Conservation (phyloP, 2,888 invertebrate genomes). For the Archaeoteleia sp. region DNA sequence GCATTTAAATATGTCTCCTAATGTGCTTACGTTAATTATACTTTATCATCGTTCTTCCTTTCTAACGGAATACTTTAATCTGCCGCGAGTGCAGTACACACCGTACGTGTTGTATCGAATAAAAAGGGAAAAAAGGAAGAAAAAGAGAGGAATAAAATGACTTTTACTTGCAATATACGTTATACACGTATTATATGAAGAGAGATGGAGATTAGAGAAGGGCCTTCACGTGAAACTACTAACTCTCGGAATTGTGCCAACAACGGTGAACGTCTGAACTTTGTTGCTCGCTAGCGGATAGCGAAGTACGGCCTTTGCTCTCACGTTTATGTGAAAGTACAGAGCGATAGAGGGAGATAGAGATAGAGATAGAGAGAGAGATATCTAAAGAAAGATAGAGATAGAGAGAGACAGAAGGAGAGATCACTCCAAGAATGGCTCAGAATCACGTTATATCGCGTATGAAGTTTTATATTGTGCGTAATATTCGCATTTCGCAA, state of each 20-base stretch:
- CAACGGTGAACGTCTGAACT: slow-evolving; percentile 56
- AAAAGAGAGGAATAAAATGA: slow-evolving; percentile 37
- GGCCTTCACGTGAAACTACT: slow-evolving; percentile 54
- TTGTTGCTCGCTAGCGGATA: slow-evolving; percentile 53
- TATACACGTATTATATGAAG: slow-evolving; percentile 45
- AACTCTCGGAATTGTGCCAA: slow-evolving; percentile 55
- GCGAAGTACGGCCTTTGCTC: slow-evolving; percentile 54
- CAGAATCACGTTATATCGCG: slow-evolving; percentile 45
- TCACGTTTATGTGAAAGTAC: slow-evolving; percentile 55
- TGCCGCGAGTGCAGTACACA: too few species aligned
- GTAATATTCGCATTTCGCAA: slow-evolving; percentile 49
- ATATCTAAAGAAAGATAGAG: slow-evolving; percentile 53
- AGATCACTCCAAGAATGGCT: slow-evolving; percentile 43
- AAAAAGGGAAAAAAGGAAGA: neutral
- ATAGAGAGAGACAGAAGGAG: slow-evolving; percentile 45
- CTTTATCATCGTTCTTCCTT: too few species aligned
- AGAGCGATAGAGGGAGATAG: slow-evolving; percentile 50
- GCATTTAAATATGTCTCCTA: too few species aligned
- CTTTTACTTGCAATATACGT: slow-evolving; percentile 45
- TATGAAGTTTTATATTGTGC: slow-evolving; percentile 44
- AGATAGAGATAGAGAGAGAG: too few species aligned
- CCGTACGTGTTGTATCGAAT: too few species aligned
- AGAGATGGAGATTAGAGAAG: slow-evolving; percentile 52
- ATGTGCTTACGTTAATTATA: too few species aligned
- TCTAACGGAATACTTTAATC: too few species aligned